These are phyloP conservation scores for Ischnus inquisitorius DNA, from an alignment of 2,888 invertebrate species.

Conservation along the genomic window DNA sequence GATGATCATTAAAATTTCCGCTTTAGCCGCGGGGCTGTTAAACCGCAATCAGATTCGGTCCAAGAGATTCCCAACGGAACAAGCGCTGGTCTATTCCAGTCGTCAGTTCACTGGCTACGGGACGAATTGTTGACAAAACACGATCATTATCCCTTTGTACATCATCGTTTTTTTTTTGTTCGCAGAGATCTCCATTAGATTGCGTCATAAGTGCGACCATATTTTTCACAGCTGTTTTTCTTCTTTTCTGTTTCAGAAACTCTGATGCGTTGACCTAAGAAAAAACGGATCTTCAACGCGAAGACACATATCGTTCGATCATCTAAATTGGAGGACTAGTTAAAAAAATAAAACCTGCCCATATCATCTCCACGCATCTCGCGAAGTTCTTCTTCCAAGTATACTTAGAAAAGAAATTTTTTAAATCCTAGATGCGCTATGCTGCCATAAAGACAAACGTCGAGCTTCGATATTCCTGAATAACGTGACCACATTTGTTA, in stretches of 20 bases:
- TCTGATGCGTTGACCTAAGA: constrained; percentile 27
- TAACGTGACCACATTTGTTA: constrained; percentile 34
- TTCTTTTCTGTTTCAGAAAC: constrained; percentile 61
- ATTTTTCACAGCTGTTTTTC: constrained; percentile 18
- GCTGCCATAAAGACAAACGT: constrained; percentile 16
- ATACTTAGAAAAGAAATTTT: neutral
- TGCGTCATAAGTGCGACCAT: neutral
- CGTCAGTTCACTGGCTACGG: neutral
- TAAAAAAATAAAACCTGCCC: constrained; percentile 35
- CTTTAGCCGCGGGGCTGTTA: constrained; percentile 26
- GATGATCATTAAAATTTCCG: constrained; percentile 65
- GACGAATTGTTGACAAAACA: constrained; percentile 14
- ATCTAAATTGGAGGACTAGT: constrained; percentile 15
- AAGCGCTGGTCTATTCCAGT: neutral
- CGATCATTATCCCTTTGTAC: neutral
- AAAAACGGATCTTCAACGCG: constrained; percentile 16
- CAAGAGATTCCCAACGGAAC: constrained; percentile 19
- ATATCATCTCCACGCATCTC: constrained; percentile 66
- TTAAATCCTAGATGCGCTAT: constrained; percentile 21
- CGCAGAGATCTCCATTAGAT: neutral
- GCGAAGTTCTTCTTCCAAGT: constrained; percentile 34
- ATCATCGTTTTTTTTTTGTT: constrained; percentile 5
- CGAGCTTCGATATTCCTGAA: constrained; percentile 16
- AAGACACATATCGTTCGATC: constrained; percentile 52
- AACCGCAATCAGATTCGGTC: constrained; percentile 36